These are phyloP conservation scores for Chaenodraco wilsoni DNA, from an alignment of 2,797 vertebrate species.

Conservation along the genomic window DNA sequence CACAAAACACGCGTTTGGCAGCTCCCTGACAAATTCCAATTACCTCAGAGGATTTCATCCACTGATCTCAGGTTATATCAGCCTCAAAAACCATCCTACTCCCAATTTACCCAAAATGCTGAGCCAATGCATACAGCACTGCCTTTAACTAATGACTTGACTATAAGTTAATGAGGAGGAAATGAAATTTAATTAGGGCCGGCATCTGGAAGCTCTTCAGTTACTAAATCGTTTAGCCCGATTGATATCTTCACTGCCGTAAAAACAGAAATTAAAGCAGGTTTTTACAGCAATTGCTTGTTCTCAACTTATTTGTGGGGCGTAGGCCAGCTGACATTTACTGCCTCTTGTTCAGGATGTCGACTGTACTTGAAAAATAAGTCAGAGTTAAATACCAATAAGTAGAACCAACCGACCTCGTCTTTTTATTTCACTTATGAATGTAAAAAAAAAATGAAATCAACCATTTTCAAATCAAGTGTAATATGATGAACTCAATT, in stretches of 20 bases:
- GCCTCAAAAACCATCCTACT: constrained; percentile 25
- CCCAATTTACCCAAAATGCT: constrained; percentile 56
- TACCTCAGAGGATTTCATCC: constrained; percentile 34
- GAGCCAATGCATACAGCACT: constrained; percentile 52
- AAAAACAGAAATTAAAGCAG: constrained; percentile 38
- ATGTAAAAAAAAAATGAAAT: neutral
- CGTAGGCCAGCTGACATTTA: constrained; percentile 33
- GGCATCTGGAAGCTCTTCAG: constrained; percentile 54
- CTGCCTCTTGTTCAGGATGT: constrained; percentile 19
- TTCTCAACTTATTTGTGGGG: constrained; percentile 45
- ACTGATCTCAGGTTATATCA: constrained; percentile 31
- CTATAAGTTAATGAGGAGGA: constrained; percentile 67
- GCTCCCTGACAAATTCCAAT: constrained; percentile 33
- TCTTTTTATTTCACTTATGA: neutral
- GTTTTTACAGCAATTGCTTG: constrained; percentile 39
- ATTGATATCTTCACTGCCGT: constrained; percentile 40
- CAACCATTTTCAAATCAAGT: neutral
- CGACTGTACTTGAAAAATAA: neutral
- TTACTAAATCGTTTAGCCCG: constrained; percentile 43
- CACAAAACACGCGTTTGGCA: constrained; percentile 26
- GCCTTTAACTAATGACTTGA: constrained; percentile 62
- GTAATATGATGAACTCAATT: neutral
- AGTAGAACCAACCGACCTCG: neutral
- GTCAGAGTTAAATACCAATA: constrained; percentile 12
- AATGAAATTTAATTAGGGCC: constrained; percentile 62